A percentile compares a stretch with the other conserved stretches of the same genome.
Evolutionary conservation across 2,888 invertebrate genomes (phyloP).

Genomic region (Dicyrtomina minuta): DNA sequence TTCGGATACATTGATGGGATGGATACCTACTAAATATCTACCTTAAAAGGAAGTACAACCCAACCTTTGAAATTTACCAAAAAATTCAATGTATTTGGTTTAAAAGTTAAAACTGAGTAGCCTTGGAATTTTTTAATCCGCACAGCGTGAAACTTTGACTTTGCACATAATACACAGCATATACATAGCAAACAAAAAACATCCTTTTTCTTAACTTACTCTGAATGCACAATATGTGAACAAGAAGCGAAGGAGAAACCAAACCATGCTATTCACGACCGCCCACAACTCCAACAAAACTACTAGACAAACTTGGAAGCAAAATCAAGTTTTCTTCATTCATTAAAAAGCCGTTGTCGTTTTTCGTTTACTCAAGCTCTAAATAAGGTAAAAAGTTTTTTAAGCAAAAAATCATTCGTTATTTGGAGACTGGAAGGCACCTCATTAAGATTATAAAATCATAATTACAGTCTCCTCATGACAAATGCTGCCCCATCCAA

Average conservation of each 20-base stretch:
- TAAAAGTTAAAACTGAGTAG: not conserved
- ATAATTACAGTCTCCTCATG: constrained; percentile 15
- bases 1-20: not conserved
- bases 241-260: not conserved
- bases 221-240: not conserved
- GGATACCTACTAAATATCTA: too few species aligned
- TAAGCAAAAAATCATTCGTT: not conserved
- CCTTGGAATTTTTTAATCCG: constrained; percentile 4
- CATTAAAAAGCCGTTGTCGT: constrained; percentile 12
- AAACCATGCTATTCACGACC: not conserved
- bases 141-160: not conserved
- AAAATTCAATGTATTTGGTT: not conserved
- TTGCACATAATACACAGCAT: not conserved
- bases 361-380: constrained; percentile 25
- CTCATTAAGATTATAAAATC: constrained; percentile 24
- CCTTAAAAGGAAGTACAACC: constrained; percentile 26
- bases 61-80: constrained; percentile 26
- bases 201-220: too few species aligned
- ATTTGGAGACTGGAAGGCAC: constrained; percentile 11
- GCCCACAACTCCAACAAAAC: constrained; percentile 10
- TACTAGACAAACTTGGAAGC: constrained; percentile 3
- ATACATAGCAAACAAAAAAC: not conserved
- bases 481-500: constrained; percentile 5
- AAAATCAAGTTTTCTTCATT: constrained; percentile 3
- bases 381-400: constrained; percentile 29